These are phyloP conservation scores for Aldrovandia affinis DNA, from an alignment of 2,797 vertebrate genomes.

Conservation along the genomic window DNA sequence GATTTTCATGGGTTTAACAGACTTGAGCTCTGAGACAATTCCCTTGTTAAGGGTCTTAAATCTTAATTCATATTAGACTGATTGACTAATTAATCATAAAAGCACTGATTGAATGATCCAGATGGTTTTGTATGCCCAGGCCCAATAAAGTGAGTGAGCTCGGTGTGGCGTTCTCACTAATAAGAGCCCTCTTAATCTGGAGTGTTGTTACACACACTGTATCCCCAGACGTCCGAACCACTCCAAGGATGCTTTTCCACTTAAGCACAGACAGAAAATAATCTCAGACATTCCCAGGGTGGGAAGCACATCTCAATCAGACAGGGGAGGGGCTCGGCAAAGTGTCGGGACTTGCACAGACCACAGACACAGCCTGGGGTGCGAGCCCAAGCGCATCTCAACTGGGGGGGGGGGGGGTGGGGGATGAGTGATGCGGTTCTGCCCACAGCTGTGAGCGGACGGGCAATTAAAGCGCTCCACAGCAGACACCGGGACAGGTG, in stretches of 20 bases:
- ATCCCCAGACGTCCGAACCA: not conserved
- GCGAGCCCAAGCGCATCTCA: not conserved
- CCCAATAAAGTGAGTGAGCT: not conserved
- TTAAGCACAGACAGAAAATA: not conserved
- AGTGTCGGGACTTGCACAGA: not conserved
- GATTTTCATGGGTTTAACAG: too few relatives aligned
- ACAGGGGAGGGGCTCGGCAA: not conserved
- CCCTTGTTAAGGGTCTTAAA: not conserved
- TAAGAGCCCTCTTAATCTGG: not conserved
- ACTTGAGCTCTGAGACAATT: not conserved
- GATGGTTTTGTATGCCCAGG: too few relatives aligned
- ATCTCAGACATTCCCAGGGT: not conserved
- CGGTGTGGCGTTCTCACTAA: not conserved
- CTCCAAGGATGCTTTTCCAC: constrained; percentile 7
- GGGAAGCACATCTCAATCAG: not conserved
- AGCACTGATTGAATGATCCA: not conserved
- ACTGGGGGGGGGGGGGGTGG: not conserved
- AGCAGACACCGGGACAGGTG: not conserved
- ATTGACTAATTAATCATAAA: not conserved
- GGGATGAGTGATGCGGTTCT: not conserved
- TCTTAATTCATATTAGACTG: not conserved
- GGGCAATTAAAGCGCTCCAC: constrained; percentile 19
- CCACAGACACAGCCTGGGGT: not conserved
- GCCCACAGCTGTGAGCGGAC: not conserved
- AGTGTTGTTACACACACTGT: not conserved